Evolutionary conservation across 2,797 vertebrate genomes (phyloP), one percentile per base, ranked within the genome.

Genomic region (Xiphophorus birchmanni): DNA sequence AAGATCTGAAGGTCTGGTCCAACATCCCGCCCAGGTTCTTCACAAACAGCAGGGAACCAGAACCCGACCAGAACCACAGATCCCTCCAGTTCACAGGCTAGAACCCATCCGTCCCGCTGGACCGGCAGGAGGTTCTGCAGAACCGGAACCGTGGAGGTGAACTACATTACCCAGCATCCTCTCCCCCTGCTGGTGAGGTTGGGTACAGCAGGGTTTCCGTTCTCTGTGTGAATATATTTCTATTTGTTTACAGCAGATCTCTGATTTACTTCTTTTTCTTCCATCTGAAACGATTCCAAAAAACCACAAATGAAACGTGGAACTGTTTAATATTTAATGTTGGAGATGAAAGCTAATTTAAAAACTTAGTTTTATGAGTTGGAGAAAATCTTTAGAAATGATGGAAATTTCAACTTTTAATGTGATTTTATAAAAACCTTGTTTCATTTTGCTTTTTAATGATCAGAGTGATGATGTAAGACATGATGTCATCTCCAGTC

Each of bases 141-240:
- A 71, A 71, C 40, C 35, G 9, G 65, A 42, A 18, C 35, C 17
- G 2, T 47, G 52, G 29, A 77, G 52, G 3, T 23, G 5, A 74
- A 80, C 73, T 58, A 73, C 77, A 63, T 37, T 37, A 78, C 84
- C 89, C 81, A 90, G 78, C 81, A 80, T 76, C 85, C 79, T 81
- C 54, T 82, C 0, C 71, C 74, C 71, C 54, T 80, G 63, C 69
- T 81, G 83, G 76, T 78, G 42, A 37, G 6, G n/a, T 58, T 1
- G 7, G 60, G 71, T 58, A 67, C 40, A 50, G 48, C 32, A 29
- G 13, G 18, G 21, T 45, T 45, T 45, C 21, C 11, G 9, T 54
- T 65, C 29, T 72, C 45, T 50, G 32, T 74, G 42, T 47, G 8
- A 9, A 32, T 11, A 35, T 32, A 35, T 21, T 35, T 50, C 18